Base-by-base conservation (phyloP, 2,888 invertebrate genomes). In the Stenurella melanura region DNA sequence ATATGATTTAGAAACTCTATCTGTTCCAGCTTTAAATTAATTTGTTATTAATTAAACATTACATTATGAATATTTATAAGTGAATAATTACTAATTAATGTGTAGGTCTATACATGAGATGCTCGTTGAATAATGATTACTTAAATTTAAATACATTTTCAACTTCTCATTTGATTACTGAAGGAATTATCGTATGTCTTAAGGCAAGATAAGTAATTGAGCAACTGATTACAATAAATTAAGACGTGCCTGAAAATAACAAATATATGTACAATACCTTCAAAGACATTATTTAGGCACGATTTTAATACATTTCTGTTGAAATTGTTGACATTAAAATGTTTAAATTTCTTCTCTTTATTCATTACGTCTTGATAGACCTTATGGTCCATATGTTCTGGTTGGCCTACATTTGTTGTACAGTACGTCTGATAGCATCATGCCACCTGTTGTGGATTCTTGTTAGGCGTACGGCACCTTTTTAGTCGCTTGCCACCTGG, bases 31-130 rank as follows among this genome's bases (percentile, higher is more conserved):
- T 76, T 69, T 71, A 78, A 78, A 76, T 78, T 76, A 78, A 74
- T 76, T 68, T 76, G 76, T 76, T 73, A 70, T 76, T 76, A 78
- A 76, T 75, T 76, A 76, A 76, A 54, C 34, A 58, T 61, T 18
- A 56, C 34, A 17, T 61, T 63, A 79, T 81, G 75, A 79, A 79
- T 79, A 81, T 81, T 78, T 78, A 81, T 81, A 69, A 79, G 74
- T 67, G 67, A 74, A 63, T 78, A 81, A 79, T 77, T 75, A 76
- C 60, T 74, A 75, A 73, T 57, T 78, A 67, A 81, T 73, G 81
- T 76, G 79, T 78, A 78, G 79, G 78, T 76, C 70, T 78, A 76
- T 77, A 78, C 79, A 76, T 75, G 58, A 76, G 70, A 77, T 66
- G 74, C 71, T 72, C 64, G 19, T 61, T 78, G 70, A 66, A 71